phyloP scores from a whole-genome alignment of 2,888 invertebrate genomes.

The Baronia brevicornis region DNA sequence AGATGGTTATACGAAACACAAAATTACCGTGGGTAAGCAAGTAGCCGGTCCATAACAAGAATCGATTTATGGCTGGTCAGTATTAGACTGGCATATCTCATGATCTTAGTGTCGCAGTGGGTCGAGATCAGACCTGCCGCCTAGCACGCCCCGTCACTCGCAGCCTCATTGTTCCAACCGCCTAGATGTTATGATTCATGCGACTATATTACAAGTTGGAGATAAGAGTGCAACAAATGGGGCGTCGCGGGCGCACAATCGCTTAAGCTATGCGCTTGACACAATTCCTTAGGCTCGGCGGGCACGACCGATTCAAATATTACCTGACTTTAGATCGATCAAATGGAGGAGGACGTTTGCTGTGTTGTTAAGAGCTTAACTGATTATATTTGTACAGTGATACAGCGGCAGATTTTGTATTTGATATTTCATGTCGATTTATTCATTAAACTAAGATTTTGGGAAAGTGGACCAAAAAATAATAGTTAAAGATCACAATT shows the following conservation, averaged over 20 bases:
- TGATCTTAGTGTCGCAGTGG: conserved; percentile 48
- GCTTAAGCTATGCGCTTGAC: conserved; percentile 51
- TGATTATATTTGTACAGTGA: too few relatives aligned
- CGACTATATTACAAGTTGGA: conserved; percentile 49
- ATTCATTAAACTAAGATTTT: too few relatives aligned
- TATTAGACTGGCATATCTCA: conserved; percentile 31
- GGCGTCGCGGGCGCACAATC: conserved; percentile 60
- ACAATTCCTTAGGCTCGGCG: conserved; percentile 41
- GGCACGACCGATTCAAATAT: conserved; percentile 24
- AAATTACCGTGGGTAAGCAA: conserved; percentile 52
- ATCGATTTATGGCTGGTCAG: conserved; percentile 62
- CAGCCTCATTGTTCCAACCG: conserved; percentile 56
- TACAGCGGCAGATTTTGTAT: too few relatives aligned
- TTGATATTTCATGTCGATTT: conserved; percentile 4
- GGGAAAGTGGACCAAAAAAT: too few relatives aligned
- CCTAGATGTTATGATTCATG: conserved; percentile 63
- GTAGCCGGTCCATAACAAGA: conserved; percentile 58
- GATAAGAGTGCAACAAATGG: conserved; percentile 68
- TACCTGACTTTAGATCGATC: too few relatives aligned
- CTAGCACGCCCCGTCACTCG: conserved; percentile 61
- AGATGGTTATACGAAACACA: conserved; percentile 56
- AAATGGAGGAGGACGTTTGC: too few relatives aligned
- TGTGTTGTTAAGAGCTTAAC: too few relatives aligned
- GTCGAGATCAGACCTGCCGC: conserved; percentile 61
- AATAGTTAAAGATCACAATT: too few relatives aligned